A percentile compares a stretch with the other conserved stretches of the same genome.
Evolutionary conservation across 2,888 invertebrate species (phyloP).

Genomic region (Athalia circularis): DNA sequence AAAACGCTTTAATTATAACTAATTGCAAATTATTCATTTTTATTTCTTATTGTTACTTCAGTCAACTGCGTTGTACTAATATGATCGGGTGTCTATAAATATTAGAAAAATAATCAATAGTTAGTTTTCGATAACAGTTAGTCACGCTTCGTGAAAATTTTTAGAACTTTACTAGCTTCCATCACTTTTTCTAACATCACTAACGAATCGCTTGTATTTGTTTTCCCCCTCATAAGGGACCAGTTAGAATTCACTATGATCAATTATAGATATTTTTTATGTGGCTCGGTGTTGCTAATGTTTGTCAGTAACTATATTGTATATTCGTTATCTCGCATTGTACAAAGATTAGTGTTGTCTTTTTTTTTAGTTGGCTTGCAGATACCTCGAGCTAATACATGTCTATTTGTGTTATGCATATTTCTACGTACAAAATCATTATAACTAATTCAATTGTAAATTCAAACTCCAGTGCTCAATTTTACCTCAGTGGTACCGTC

Average conservation of each 20-base stretch:
- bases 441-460: no score
- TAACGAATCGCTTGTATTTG: neutral
- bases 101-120: neutral
- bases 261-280: neutral
- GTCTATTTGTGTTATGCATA: neutral
- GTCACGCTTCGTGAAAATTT: no score
- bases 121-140: no score
- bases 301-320: neutral
- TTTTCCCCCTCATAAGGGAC: neutral
- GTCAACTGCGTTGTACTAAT: no score
- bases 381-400: neutral
- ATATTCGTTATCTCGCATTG: neutral
- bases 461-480: no score
- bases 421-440: neutral
- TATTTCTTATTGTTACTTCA: slow-evolving; percentile 11
- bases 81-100: neutral
- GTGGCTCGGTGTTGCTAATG: neutral
- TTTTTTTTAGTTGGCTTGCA: slow-evolving; percentile 26
- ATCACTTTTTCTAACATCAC: neutral
- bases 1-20: slow-evolving; percentile 43
- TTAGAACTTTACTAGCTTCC: neutral
- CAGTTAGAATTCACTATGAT: neutral
- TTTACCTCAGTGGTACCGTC: no score
- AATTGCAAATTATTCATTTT: slow-evolving; percentile 16
- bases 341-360: neutral